A percentile compares a stretch with the other conserved stretches of the same genome.
Conservation (phyloP, 1,140 invertebrate genomes). For the Samia ricini region DNA sequence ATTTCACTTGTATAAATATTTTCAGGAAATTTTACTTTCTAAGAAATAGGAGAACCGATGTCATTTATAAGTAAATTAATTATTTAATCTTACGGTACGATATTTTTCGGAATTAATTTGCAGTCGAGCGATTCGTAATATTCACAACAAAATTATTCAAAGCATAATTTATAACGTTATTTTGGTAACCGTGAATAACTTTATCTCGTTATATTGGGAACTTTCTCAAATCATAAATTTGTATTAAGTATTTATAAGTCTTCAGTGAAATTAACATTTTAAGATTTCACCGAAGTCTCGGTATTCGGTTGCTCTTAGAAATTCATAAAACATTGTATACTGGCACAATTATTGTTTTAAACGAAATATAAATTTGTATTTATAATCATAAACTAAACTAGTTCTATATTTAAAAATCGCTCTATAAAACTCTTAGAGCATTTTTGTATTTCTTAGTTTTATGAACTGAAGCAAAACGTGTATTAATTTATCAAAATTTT, state of each 20-base stretch:
- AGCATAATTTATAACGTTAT: not conserved
- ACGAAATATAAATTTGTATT: too few species aligned
- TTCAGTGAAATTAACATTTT: not conserved
- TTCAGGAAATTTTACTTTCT: not conserved
- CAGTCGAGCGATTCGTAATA: not conserved
- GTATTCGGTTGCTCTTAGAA: not conserved
- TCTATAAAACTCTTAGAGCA: too few species aligned
- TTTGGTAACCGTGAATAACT: not conserved
- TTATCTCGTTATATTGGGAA: slow-evolving; percentile 1
- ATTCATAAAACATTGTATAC: not conserved
- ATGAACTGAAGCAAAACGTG: too few species aligned
- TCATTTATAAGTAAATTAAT: not conserved
- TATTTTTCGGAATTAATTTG: not conserved
- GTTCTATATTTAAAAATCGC: too few species aligned
- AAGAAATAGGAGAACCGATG: not conserved
- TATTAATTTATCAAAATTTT: too few species aligned
- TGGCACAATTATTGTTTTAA: too few species aligned
- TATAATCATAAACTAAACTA: too few species aligned
- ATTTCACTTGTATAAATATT: too few species aligned
- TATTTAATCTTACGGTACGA: not conserved
- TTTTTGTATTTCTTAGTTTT: too few species aligned
- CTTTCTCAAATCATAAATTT: not conserved
- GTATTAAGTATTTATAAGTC: not conserved
- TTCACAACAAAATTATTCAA: slow-evolving; percentile 1
- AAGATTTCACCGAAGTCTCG: not conserved